Base-by-base conservation (phyloP, 1,140 invertebrate species). In the Drosophila elegans region DNA sequence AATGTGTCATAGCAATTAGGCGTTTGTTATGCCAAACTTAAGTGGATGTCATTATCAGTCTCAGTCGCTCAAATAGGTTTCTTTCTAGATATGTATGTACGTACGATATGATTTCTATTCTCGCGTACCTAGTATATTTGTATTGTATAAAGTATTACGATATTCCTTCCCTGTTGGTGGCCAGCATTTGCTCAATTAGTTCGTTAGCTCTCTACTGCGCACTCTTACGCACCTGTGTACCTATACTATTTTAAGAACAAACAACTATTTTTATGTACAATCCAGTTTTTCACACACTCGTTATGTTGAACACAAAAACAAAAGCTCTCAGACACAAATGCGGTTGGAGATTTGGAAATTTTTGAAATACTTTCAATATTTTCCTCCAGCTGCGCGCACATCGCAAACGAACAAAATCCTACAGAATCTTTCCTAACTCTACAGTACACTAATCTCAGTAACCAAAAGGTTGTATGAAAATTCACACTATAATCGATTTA, bases 141-240 rank as follows among this genome's bases (percentile, higher is more conserved):
- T 32, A 55, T 55, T 75, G 72, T 75, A 76, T 68, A 59, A 76
- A 67, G 72, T 76, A 76, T 76, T 76, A 76, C 41, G 48, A 76
- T 78, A 77, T 76, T 76, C 61, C 73, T 54, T 75, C 39, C 51
- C 52, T 12, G 60, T 88, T 80, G 84, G 64, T 84, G 83, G 80
- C 74, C 71, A 69, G 83, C 73, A 89, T 80, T 77, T 84, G 84
- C 84, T 88, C 84, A 88, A 89, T 79, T 76, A 86, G 78, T 85
- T 85, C 12, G 39, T 59, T 57, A 77, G 56, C 52, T 82, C 42
- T 75, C 61, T 59, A 60, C 55, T 69, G 66, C 68, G 52, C 68
- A 72, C 68, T 57, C 29, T 71, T 36, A 72, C 66, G 79, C 83
- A 86, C 72, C 71, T 63, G 60, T 60, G 82, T 86, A 86, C 82